These are phyloP conservation scores for Lepus europaeus DNA, from an alignment of 2,113 vertebrate species.

Conservation along the genomic window DNA sequence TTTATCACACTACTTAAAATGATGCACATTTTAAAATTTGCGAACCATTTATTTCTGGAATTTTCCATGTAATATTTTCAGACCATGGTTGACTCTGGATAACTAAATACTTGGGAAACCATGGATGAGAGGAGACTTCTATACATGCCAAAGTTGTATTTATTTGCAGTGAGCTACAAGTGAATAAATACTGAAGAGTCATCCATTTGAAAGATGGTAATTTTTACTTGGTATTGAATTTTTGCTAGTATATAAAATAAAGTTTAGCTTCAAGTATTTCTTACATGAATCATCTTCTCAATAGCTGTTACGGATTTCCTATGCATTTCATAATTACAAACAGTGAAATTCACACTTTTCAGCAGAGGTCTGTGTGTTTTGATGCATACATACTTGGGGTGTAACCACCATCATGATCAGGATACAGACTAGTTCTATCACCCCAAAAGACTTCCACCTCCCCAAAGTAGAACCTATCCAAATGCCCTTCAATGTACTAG, in stretches of 20 bases:
- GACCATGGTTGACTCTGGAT: neutral
- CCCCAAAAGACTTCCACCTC: neutral
- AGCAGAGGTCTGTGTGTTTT: neutral
- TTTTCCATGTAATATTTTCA: too few relatives aligned
- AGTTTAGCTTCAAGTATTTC: neutral
- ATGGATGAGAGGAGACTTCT: neutral
- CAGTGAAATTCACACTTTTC: neutral
- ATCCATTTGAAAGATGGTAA: neutral
- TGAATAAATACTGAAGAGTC: neutral
- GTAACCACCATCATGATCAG: neutral
- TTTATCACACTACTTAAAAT: neutral
- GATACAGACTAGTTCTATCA: neutral
- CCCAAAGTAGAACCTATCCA: neutral
- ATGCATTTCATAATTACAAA: neutral
- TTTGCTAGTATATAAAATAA: neutral
- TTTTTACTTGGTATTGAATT: neutral
- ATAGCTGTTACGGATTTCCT: neutral
- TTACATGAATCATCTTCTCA: neutral
- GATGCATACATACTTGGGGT: neutral
- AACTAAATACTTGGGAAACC: neutral
- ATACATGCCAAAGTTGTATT: neutral
- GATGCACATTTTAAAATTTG: neutral
- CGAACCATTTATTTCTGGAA: too few relatives aligned
- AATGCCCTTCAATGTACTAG: neutral
- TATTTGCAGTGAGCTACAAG: neutral